Percentiles rank a stretch among this genome's conserved stretches.
Conservation (phyloP, 2,797 vertebrate species). For the Pitangus sulphuratus region DNA sequence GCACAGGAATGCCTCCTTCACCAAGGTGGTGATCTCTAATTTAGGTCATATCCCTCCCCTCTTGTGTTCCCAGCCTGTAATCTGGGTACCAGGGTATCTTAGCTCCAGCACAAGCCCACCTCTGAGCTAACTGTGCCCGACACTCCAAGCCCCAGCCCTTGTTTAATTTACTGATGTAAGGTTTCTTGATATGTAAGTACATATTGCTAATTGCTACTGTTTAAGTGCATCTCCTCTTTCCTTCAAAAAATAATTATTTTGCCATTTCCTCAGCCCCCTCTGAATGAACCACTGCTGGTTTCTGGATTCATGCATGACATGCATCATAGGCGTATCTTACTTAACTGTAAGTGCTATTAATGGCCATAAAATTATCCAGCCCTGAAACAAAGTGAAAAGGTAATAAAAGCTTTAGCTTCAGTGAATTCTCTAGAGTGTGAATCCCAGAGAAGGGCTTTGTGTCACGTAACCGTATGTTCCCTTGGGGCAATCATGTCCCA, state of each 20-base stretch:
- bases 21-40: neutral
- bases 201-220: neutral
- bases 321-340: neutral
- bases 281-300: neutral
- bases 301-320: constrained; percentile 28
- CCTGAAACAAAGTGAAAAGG: constrained; percentile 18
- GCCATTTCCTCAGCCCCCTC: neutral
- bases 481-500: neutral
- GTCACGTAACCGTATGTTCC: neutral
- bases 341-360: constrained; percentile 42
- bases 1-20: neutral
- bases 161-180: neutral
- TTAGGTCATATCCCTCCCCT: neutral
- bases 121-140: neutral
- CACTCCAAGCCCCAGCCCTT: neutral
- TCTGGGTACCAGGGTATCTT: no score
- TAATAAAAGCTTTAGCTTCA: constrained; percentile 4
- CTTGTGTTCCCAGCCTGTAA: neutral
- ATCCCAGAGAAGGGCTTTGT: neutral
- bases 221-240: neutral
- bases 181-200: neutral
- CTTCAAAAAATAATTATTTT: neutral
- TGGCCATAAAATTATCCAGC: constrained; percentile 21
- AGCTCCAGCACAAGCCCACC: neutral
- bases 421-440: neutral